phyloP scores from a whole-genome alignment of 2,797 vertebrate species.

The Onychomys arenicola region DNA sequence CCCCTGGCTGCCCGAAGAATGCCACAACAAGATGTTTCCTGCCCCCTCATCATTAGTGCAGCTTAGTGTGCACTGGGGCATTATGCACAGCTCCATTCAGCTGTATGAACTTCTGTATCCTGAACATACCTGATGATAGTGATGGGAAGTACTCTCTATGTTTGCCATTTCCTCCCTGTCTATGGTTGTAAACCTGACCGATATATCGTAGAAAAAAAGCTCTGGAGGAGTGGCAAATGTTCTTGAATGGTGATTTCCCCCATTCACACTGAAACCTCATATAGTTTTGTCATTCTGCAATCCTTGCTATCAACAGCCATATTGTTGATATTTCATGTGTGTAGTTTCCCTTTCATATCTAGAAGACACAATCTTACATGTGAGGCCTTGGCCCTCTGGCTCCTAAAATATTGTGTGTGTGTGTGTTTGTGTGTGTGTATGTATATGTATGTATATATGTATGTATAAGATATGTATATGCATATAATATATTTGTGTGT shows the following conservation, averaged over 20 bases:
- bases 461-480: too few relatives aligned
- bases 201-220: neutral
- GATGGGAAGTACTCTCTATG: neutral
- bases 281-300: neutral
- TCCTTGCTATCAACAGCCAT: neutral
- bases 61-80: neutral
- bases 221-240: neutral
- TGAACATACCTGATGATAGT: neutral
- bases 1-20: neutral
- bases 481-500: too few relatives aligned
- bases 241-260: neutral
- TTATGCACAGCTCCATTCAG: neutral
- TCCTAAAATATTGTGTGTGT: neutral
- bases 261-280: neutral
- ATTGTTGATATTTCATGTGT: neutral
- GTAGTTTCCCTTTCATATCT: neutral
- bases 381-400: neutral
- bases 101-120: neutral
- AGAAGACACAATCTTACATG: neutral
- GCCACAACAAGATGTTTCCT: neutral
- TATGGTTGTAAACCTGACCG: neutral
- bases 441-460: too few relatives aligned
- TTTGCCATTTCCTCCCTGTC: neutral
- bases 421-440: too few relatives aligned
- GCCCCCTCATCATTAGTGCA: neutral